Percentiles rank a stretch among this genome's conserved stretches.
phyloP scores from a whole-genome alignment of 2,888 invertebrate genomes.

The Dasysyrphus tricinctus region DNA sequence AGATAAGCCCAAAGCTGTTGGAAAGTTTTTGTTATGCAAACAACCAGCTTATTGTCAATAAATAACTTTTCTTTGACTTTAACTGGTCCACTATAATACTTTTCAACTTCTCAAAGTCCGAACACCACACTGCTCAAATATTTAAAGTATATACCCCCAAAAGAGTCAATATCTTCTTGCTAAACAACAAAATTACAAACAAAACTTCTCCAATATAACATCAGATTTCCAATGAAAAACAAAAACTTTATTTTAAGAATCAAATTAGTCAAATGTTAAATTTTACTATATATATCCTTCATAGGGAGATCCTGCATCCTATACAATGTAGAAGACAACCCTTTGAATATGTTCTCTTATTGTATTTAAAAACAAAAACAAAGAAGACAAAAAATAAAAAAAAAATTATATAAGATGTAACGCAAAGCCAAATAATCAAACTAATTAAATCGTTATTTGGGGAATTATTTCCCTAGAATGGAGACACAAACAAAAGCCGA shows the following conservation, averaged over 20 bases:
- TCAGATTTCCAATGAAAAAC: constrained; percentile 3
- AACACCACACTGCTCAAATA: background rate
- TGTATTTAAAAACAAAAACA: constrained; percentile 2
- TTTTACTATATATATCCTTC: constrained; percentile 3
- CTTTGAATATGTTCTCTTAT: constrained; percentile 5
- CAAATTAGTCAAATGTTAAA: constrained; percentile 11
- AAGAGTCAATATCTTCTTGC: constrained; percentile 16
- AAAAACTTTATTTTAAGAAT: constrained; percentile 21
- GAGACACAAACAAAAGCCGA: constrained; percentile 32
- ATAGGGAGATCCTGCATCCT: background rate
- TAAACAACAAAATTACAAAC: constrained; percentile 3
- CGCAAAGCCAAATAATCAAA: constrained; percentile 53
- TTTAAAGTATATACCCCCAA: background rate
- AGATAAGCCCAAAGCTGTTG: background rate
- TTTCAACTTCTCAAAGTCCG: background rate
- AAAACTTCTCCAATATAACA: constrained; percentile 18
- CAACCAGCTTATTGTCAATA: constrained; percentile 2
- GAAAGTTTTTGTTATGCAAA: background rate
- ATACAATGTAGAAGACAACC: background rate
- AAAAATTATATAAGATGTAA: constrained; percentile 3
- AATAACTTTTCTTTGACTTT: constrained; percentile 24
- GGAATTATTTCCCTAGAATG: constrained; percentile 21
- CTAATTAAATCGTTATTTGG: constrained; percentile 67
- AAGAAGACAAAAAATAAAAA: background rate
- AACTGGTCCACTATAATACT: constrained; percentile 2